Percentiles rank a stretch among this genome's conserved stretches.
Evolutionary conservation across 2,888 invertebrate species (phyloP).

Genomic region (Cryptus armator): DNA sequence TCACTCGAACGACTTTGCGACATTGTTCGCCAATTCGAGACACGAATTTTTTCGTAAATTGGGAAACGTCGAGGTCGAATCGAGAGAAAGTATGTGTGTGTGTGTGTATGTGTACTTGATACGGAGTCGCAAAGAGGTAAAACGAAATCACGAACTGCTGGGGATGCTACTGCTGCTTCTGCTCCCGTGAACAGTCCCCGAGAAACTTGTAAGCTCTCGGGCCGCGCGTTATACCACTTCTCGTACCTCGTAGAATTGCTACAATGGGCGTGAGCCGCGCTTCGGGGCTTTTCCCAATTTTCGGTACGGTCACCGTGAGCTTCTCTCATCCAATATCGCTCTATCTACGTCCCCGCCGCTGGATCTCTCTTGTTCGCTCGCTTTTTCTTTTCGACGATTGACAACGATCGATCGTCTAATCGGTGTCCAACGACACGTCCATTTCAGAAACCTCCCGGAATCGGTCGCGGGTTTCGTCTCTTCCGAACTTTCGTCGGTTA

Average conservation of each 20-base stretch:
- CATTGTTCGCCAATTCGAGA: constrained; percentile 22
- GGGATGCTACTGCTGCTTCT: background rate
- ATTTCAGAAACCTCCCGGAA: constrained; percentile 17
- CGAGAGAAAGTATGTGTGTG: background rate
- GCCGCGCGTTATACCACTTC: background rate
- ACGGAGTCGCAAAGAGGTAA: background rate
- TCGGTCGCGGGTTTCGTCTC: background rate
- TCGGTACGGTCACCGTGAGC: constrained; percentile 36
- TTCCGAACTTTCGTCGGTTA: constrained; percentile 24
- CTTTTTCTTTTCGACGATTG: constrained; percentile 65
- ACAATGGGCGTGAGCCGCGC: constrained; percentile 20
- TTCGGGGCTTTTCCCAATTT: constrained; percentile 50
- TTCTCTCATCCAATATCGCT: constrained; percentile 37
- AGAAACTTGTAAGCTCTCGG: constrained; percentile 41
- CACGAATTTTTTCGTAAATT: constrained; percentile 32
- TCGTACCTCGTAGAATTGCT: background rate
- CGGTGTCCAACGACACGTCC: constrained; percentile 48
- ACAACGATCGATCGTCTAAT: constrained; percentile 72
- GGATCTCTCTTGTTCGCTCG: background rate
- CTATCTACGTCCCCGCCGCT: constrained; percentile 24
- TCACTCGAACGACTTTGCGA: constrained; percentile 4
- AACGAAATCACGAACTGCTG: constrained; percentile 33
- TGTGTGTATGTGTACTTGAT: background rate
- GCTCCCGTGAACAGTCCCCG: background rate
- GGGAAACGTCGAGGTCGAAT: constrained; percentile 22